Evolutionary conservation across 2,888 invertebrate genomes (phyloP).

Genomic region (Sarcophaga rosellei): DNA sequence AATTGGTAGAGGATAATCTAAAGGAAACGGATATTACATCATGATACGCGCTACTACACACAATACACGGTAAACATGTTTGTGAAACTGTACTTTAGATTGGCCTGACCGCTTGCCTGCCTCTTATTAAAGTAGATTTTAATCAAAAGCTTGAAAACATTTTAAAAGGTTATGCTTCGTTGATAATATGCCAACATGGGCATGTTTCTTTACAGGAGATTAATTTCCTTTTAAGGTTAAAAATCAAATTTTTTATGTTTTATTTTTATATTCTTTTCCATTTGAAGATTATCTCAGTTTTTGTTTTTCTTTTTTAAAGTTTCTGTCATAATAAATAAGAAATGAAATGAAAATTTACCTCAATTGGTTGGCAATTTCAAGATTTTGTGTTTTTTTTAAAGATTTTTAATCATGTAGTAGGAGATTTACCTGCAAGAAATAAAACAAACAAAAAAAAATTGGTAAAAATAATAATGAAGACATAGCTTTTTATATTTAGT

Average conservation of each 20-base stretch:
- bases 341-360: neutral
- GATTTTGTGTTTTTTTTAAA: neutral
- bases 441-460: neutral
- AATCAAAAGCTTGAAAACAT: neutral
- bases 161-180: neutral
- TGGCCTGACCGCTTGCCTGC: neutral
- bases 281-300: neutral
- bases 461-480: neutral
- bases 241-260: neutral
- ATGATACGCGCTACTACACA: neutral
- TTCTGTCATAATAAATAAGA: neutral
- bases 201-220: neutral
- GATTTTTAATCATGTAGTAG: neutral
- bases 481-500: too few relatives aligned
- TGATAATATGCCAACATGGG: neutral
- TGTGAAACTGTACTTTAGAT: neutral
- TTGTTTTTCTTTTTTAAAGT: neutral
- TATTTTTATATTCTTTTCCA: neutral
- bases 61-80: neutral
- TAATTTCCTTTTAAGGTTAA: neutral
- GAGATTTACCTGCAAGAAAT: neutral
- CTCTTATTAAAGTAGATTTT: neutral
- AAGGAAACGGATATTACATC: conserved; percentile 25
- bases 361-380: neutral
- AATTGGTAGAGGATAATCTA: conserved; percentile 40